These are phyloP conservation scores for Helogale parvula DNA, from an alignment of 2,113 vertebrate species.

Conservation along the genomic window DNA sequence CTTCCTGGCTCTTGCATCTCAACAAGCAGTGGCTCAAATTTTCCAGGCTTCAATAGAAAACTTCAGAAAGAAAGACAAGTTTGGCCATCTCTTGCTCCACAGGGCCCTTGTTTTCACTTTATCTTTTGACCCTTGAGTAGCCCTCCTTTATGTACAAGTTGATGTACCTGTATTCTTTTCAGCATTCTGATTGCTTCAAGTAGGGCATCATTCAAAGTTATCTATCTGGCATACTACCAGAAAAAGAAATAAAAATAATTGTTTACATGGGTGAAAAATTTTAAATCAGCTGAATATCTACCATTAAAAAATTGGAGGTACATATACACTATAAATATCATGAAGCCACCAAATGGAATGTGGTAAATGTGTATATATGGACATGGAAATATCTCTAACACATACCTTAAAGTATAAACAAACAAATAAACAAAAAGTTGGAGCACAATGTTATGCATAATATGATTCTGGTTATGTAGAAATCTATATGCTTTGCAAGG, in stretches of 20 bases:
- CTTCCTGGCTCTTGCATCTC: background rate
- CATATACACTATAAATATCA: background rate
- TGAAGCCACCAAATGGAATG: background rate
- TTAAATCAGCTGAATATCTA: constrained; percentile 22
- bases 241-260: constrained; percentile 18
- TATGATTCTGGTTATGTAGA: background rate
- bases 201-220: background rate
- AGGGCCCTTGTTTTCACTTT: background rate
- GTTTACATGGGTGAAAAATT: background rate
- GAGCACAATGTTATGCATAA: background rate
- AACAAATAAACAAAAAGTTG: background rate
- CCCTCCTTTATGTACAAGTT: background rate
- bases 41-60: background rate
- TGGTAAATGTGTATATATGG: background rate
- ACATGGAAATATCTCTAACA: constrained; percentile 10
- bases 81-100: background rate
- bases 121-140: background rate
- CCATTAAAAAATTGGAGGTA: background rate
- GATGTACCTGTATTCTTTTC: background rate
- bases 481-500: background rate
- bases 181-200: background rate
- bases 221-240: background rate
- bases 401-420: background rate
- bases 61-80: background rate
- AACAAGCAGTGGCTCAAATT: background rate